Base-by-base conservation (phyloP, 2,113 vertebrate genomes). In the Dissostichus mawsoni region DNA sequence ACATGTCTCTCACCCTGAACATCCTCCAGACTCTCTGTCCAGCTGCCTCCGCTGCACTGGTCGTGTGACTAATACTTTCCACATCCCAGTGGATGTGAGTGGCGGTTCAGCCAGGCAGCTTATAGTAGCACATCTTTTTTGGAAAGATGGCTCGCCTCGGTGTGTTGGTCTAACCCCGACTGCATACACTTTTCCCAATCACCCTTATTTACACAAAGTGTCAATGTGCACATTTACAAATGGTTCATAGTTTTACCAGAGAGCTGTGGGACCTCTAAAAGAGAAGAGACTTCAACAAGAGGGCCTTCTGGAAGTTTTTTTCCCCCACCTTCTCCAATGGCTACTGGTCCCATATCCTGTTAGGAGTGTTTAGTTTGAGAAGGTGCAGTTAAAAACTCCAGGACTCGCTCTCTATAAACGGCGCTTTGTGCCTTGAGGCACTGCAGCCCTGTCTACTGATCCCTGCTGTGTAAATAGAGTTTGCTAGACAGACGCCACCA, bases 61-160 rank as follows among this genome's bases (percentile, higher is more conserved):
- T 69, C 77, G 83, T 18, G 82, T 94, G 93, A 94, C 89, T 94
- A 91, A 94, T 74, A 83, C 52, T 93, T 94, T 93, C 93, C 93
- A 91, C 86, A 86, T 92, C 86, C 92, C 78, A 71, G 80, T 92
- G 82, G 90, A 90, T 89, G 87, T 90, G 79, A 69, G 84, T 77
- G 58, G 70, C 87, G 74, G 88, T 76, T 80, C 81, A 70, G 78
- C 80, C 83, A 83, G 83, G 78, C 80, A 67, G 82, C 84, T 80
- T 63, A 25, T 44, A 83, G 80, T 81, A 69, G 63, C 79, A 77
- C 80, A 78, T 62, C 68, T 71, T 83, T 92, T 86, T 87, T 64
- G 64, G 67, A 86, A 88, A 83, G 79, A 69, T 36, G 74, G 83
- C 63, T 80, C 6, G 17, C 80, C 55, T 69, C 41, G 0, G 14